Percentiles rank a stretch among this genome's conserved stretches.
Evolutionary conservation across 2,888 invertebrate genomes (phyloP).

Genomic region (Neoaliturus tenellus): DNA sequence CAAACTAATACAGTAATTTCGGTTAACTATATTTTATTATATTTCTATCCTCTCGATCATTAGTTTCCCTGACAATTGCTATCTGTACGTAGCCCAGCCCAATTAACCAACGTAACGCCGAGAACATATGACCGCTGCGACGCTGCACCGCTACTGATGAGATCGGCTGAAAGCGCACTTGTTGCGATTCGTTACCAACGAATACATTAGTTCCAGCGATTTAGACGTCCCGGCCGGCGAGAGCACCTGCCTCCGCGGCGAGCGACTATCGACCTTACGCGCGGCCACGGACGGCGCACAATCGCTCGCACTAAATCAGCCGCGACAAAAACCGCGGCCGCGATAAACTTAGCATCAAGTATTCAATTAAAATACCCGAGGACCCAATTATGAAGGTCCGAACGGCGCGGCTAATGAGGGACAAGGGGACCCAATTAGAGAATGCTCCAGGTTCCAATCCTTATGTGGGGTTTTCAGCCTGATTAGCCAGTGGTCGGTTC

Average conservation of each 20-base stretch:
- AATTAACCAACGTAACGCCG: no score
- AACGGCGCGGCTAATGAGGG: conserved; percentile 9
- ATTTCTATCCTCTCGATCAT: no score
- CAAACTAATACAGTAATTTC: no score
- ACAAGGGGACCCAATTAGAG: conserved; percentile 16
- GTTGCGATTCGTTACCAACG: background rate
- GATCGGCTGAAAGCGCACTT: background rate
- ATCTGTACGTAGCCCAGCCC: no score
- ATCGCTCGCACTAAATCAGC: conserved; percentile 18
- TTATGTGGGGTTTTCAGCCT: background rate
- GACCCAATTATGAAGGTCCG: conserved; percentile 47
- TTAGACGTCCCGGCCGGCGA: background rate
- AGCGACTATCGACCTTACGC: conserved; percentile 10
- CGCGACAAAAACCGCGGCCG: conserved; percentile 42
- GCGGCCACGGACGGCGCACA: background rate
- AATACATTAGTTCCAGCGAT: conserved; percentile 10
- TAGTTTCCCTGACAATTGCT: no score
- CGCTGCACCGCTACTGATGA: no score
- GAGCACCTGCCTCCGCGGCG: conserved; percentile 8
- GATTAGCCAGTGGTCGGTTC: conserved; percentile 9
- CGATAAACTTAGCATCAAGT: conserved; percentile 41
- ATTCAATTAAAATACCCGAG: conserved; percentile 48
- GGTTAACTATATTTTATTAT: no score
- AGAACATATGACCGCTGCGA: no score
- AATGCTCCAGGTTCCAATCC: conserved; percentile 1